Evolutionary conservation across 2,113 vertebrate genomes (phyloP).

Genomic region (Actenoides hombroni): DNA sequence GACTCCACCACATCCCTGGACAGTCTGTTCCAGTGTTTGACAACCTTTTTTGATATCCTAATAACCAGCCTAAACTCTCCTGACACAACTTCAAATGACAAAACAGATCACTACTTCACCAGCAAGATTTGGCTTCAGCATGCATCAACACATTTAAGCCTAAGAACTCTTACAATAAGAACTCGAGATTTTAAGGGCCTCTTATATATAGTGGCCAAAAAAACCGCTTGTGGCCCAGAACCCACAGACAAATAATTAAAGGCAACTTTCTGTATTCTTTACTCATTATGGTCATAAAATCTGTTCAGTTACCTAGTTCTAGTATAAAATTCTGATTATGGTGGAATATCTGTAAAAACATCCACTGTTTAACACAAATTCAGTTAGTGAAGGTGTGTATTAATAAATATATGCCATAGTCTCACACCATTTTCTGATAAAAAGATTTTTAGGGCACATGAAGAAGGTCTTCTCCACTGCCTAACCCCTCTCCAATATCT

Average conservation of each 20-base stretch:
- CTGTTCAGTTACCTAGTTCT: background rate
- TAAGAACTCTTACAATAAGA: background rate
- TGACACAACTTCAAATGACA: background rate
- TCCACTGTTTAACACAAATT: background rate
- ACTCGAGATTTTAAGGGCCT: background rate
- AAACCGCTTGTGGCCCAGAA: background rate
- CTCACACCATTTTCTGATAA: background rate
- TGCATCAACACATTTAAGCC: background rate
- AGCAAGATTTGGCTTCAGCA: background rate
- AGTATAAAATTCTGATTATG: background rate
- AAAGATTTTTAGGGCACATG: background rate
- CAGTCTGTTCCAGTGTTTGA: background rate
- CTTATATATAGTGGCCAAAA: background rate
- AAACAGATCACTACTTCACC: background rate
- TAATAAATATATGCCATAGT: background rate
- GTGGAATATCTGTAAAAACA: background rate
- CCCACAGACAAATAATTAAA: background rate
- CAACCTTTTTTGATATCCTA: background rate
- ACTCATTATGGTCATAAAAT: background rate
- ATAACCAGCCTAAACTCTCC: background rate
- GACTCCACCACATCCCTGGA: background rate
- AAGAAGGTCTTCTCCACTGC: background rate
- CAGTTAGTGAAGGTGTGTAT: background rate
- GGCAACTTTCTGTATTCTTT: background rate
- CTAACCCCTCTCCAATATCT: background rate